Evolutionary conservation across 2,888 invertebrate species (phyloP), one percentile per base, ranked within the genome.

Genomic region (Leucoma salicis): DNA sequence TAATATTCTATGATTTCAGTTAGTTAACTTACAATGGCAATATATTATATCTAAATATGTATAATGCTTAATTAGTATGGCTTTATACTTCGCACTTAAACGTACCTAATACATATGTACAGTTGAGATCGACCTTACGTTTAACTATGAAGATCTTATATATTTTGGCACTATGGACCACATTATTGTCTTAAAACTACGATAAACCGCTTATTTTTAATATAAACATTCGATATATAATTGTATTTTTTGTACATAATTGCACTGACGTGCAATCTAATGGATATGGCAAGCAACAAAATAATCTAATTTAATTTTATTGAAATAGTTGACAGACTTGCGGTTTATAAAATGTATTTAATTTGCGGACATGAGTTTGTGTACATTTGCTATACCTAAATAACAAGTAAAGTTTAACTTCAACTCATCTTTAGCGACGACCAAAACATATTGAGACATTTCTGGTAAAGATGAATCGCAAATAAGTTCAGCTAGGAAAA

Each of bases 161-260:
- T 70, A 82, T 79, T 86, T 88, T 89, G 89, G 88, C 88, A 88
- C 88, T 74, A 58, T 71, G 80, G 85, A 82, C 88, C 88, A 86
- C 87, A 80, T 69, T 66, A 29, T 69, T 58, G 49, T 40, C 44
- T 49, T 53, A 55, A 37, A 49, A 46, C 49, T 57, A 61, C 31
- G 32, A 42, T 41, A 57, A 45, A 53, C 40, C 29, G 61, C 63
- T 53, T 63, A 63, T 54, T 56, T 57, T 66, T 65, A 62, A 35
- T 25, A 33, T 67, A 66, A 59, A 64, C 57, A 56, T 65, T 64
- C 56, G 53, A 53, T 60, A 63, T 47, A 63, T 56, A 57, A 57
- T 38, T 57, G 52, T 50, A 50, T 37, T 33, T 45, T 66, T 57
- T 68, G 60, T 66, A 70, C 67, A 70, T 63, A 61, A 69, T 65